Base-by-base conservation (phyloP, 2,797 vertebrate genomes). In the Hemitrygon akajei region DNA sequence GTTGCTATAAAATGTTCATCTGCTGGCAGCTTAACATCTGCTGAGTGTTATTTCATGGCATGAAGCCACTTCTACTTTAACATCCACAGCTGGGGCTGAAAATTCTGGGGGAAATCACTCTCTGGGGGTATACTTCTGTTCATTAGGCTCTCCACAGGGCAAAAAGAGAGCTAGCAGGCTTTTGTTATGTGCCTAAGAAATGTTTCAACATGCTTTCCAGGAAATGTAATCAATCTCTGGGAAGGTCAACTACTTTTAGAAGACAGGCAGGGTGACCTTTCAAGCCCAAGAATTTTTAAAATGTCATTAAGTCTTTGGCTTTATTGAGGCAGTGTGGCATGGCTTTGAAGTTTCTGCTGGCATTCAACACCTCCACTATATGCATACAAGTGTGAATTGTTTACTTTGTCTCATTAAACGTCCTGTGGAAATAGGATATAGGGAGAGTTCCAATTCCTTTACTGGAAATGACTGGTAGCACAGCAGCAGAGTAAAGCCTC, bases 51-150 rank as follows among this genome's bases (percentile, higher is more conserved):
- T n/a, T 5, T 34, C 60, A 34, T 60, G 9, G n/a, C 86, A 37
- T 69, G 86, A 89, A 86, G 34, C 86, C 40, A 20, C 7, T 89
- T 89, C 60, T 66, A 37, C 34, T 37, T 89, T 89, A n/a, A 89
- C 60, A 89, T 30, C 58, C 30, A 63, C 60, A 87, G 58, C 84
- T 87, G 84, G 58, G 27, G 60, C 16, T 7, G 30, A 87, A 63
- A 63, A 63, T 66, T 87, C 58, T 58, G 56, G 82, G 56, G 37
- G 10, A 86, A 11, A 30, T 86, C 47, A 27, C 56, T 25, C 82
- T 20, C 77, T 34, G 12, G 30, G 30, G 60, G 58, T 63, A 30
- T 3, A 87, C 58, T 34, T 66, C 30, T 87, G 30, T 18, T 60
- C 30, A 34, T 34, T 22, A 89, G 60, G 7, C 16, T 89, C 60